Percentiles rank a stretch among this genome's conserved stretches.
Conservation (phyloP, 2,888 invertebrate genomes). For the Microctonus brassicae region DNA sequence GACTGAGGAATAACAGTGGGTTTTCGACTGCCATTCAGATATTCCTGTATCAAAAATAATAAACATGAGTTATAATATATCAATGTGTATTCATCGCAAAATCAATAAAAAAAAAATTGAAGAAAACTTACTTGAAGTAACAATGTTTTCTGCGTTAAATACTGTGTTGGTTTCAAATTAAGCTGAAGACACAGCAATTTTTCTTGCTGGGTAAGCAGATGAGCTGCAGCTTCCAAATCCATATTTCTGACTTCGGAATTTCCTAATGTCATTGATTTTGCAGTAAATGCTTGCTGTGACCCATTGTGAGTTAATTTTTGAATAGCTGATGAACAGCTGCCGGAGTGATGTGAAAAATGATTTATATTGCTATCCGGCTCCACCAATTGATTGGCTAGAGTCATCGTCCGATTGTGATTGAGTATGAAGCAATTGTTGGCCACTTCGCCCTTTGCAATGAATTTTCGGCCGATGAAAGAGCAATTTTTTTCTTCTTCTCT, state of each 20-base stretch:
- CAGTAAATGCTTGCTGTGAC: constrained; percentile 64
- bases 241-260: constrained; percentile 60
- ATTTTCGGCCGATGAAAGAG: constrained; percentile 90
- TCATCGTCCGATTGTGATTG: constrained; percentile 68
- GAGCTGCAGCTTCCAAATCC: constrained; percentile 65
- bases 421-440: constrained; percentile 48
- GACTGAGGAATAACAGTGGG: constrained; percentile 69
- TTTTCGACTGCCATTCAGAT: constrained; percentile 66
- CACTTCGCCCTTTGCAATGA: constrained; percentile 80
- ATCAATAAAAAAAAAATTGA: constrained; percentile 12
- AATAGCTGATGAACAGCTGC: constrained; percentile 52
- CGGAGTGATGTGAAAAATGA: constrained; percentile 59
- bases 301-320: constrained; percentile 18
- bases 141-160: constrained; percentile 89
- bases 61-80: neutral
- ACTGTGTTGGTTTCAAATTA: constrained; percentile 88
- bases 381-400: constrained; percentile 65
- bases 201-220: constrained; percentile 67
- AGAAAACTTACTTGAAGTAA: constrained; percentile 76
- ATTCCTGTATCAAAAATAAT: constrained; percentile 60
- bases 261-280: constrained; percentile 48
- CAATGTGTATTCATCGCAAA: neutral
- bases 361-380: constrained; percentile 66
- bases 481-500: constrained; percentile 83
- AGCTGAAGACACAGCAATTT: constrained; percentile 71